Conservation (phyloP, 2,113 vertebrate species). For the Pampusana beccarii region DNA sequence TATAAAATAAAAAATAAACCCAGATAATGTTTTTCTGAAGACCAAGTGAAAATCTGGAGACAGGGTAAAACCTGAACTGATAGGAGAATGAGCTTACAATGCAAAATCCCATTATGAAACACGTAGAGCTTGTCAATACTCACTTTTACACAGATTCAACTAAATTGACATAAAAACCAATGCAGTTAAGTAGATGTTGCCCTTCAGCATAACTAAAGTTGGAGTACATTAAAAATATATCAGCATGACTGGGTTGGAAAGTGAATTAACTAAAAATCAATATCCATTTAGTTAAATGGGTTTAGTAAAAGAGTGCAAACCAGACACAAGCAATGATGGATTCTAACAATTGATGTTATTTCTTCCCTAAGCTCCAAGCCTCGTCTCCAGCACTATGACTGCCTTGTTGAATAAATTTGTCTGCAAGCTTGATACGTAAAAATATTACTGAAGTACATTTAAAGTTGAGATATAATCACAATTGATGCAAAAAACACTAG, state of each 20-base stretch:
- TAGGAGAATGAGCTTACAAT: not conserved
- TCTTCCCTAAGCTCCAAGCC: not conserved
- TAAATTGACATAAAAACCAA: not conserved
- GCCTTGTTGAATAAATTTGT: not conserved
- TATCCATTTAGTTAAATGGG: constrained; percentile 27
- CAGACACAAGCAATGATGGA: not conserved
- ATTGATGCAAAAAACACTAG: not conserved
- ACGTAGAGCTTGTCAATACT: not conserved
- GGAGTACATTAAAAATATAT: constrained; percentile 8
- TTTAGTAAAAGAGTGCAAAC: not conserved
- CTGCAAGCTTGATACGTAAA: not conserved
- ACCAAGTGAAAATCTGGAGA: not conserved
- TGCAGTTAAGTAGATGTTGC: not conserved
- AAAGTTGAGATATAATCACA: not conserved
- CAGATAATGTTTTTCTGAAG: not conserved
- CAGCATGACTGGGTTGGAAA: not conserved
- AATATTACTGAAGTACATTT: not conserved
- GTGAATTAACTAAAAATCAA: constrained; percentile 46
- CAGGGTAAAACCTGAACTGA: not conserved
- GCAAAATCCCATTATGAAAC: not conserved
- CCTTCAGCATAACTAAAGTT: not conserved
- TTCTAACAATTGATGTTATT: not conserved
- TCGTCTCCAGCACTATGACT: not conserved
- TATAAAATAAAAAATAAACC: not conserved
- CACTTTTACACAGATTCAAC: not conserved